Percentiles rank a stretch among this genome's conserved stretches.
phyloP scores from a whole-genome alignment of 2,113 vertebrate genomes.

The Takifugu flavidus region DNA sequence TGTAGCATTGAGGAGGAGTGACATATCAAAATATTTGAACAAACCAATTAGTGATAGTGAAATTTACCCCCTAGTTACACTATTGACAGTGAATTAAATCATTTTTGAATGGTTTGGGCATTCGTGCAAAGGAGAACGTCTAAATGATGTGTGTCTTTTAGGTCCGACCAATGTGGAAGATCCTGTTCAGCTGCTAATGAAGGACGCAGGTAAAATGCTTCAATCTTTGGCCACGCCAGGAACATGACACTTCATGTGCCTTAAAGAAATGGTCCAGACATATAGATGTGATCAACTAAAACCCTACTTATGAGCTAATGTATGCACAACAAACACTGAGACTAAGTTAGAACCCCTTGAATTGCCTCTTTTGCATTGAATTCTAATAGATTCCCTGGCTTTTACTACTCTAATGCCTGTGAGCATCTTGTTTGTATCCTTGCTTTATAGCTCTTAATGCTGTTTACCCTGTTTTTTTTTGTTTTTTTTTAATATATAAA shows the following conservation, averaged over 20 bases:
- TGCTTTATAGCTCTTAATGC: not conserved
- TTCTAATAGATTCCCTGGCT: no score
- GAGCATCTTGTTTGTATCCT: not conserved
- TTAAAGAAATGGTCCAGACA: no score
- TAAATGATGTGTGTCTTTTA: constrained; percentile 42
- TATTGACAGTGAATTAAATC: not conserved
- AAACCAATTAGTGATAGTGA: no score
- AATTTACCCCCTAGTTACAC: not conserved
- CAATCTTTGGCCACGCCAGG: not conserved
- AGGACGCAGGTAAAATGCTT: constrained; percentile 87
- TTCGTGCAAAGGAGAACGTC: no score
- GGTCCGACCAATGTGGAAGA: constrained; percentile 86
- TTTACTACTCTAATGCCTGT: not conserved
- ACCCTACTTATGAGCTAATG: no score
- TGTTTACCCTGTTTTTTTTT: not conserved
- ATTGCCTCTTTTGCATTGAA: no score
- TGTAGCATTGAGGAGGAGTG: not conserved
- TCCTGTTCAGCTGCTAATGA: constrained; percentile 86
- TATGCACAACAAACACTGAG: no score
- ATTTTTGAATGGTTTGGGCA: not conserved
- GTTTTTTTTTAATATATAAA: not conserved
- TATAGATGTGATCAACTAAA: no score
- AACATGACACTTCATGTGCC: no score
- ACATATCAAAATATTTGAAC: no score
- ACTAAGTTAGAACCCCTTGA: no score